Conservation (phyloP, 2,888 invertebrate species). For the Philaethria dido region DNA sequence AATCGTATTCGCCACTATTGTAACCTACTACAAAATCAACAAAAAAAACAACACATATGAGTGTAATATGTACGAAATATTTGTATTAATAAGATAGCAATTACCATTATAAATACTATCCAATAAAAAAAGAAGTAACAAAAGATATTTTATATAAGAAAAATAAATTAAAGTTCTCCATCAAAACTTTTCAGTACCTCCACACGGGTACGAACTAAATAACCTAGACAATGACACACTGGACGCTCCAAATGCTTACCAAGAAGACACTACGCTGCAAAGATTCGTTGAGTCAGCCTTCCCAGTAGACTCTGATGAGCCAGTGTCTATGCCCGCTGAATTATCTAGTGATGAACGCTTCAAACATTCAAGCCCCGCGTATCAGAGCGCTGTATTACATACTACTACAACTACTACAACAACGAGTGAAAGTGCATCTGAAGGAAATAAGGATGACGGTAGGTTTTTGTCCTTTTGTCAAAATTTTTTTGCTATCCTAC, state of each 20-base stretch:
- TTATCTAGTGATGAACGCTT: conserved; percentile 81
- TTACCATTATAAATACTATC: neutral
- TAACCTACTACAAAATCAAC: neutral
- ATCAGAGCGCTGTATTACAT: conserved; percentile 89
- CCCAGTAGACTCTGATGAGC: conserved; percentile 73
- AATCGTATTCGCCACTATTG: neutral
- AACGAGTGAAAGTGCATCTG: conserved; percentile 66
- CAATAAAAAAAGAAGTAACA: too few relatives aligned
- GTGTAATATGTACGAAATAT: neutral
- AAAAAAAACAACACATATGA: too few relatives aligned
- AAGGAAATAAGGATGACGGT: conserved; percentile 77
- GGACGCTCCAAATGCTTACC: conserved; percentile 83
- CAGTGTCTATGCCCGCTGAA: conserved; percentile 75
- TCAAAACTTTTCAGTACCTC: conserved; percentile 76
- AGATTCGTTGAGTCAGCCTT: conserved; percentile 67
- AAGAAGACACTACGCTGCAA: conserved; percentile 72
- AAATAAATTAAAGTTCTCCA: neutral
- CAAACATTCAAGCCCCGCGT: conserved; percentile 89
- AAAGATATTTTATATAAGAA: too few relatives aligned
- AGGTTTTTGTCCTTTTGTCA: too few relatives aligned
- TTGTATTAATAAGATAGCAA: neutral
- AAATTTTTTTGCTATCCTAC: conserved; percentile 4
- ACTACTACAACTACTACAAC: conserved; percentile 77
- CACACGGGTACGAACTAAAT: conserved; percentile 86
- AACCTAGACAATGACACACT: conserved; percentile 86